Evolutionary conservation across 2,113 vertebrate species (phyloP).

Genomic region (Cisticola juncidis): DNA sequence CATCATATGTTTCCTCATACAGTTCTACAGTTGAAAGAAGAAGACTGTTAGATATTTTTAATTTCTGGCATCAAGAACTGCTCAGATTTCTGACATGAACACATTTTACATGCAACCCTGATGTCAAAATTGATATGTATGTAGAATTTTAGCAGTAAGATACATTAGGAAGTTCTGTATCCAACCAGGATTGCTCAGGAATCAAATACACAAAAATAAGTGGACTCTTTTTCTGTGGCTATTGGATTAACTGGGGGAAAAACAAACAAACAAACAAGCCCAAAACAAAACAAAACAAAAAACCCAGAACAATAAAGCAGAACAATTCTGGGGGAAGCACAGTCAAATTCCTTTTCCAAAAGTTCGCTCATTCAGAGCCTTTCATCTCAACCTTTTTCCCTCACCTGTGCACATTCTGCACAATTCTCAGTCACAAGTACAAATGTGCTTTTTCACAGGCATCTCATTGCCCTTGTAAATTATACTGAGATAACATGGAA

Average conservation of each 20-base stretch:
- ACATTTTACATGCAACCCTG: not conserved
- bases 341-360: not conserved
- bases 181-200: not conserved
- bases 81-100: not conserved
- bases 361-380: not conserved
- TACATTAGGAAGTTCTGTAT: not conserved
- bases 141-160: not conserved
- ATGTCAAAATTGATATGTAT: not conserved
- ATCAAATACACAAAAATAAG: not conserved
- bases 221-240: not conserved
- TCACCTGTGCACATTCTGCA: not conserved
- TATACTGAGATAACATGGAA: not conserved
- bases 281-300: not conserved
- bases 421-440: not conserved
- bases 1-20: slow-evolving; percentile 74
- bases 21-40: slow-evolving; percentile 60
- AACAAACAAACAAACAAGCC: not conserved
- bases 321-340: not conserved
- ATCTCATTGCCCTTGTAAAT: not conserved
- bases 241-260: not conserved
- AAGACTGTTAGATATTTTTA: not conserved
- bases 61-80: not conserved
- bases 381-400: not conserved
- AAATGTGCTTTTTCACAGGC: not conserved
- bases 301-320: not conserved